Evolutionary conservation across 1,140 invertebrate genomes (phyloP).

Genomic region (Zaprionus ghesquierei): DNA sequence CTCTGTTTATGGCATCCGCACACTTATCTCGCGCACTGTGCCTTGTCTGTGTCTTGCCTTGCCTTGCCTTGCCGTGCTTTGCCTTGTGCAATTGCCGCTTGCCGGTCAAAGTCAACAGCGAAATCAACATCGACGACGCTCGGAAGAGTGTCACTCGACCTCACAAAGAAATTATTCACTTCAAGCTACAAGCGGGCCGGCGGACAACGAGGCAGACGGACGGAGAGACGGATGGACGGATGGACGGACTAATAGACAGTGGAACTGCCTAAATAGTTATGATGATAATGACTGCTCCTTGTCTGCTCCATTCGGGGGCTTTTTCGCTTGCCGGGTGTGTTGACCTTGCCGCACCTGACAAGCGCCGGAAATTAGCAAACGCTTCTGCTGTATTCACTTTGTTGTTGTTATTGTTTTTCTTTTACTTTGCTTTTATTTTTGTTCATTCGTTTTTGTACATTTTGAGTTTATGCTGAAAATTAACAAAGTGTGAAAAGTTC

Average conservation of each 20-base stretch:
- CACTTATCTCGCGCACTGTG: slow-evolving; percentile 22
- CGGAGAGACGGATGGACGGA: not conserved
- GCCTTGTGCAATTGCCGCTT: slow-evolving; percentile 56
- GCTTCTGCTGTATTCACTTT: slow-evolving; percentile 47
- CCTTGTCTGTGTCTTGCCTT: slow-evolving; percentile 27
- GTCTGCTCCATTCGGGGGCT: slow-evolving; percentile 13
- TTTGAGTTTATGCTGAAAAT: slow-evolving; percentile 52
- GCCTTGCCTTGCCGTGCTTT: slow-evolving; percentile 29
- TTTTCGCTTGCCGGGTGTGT: slow-evolving; percentile 61
- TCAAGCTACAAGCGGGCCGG: no score
- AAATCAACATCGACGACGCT: slow-evolving; percentile 47
- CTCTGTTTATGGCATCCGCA: slow-evolving; percentile 63
- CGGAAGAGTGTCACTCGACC: slow-evolving; percentile 75
- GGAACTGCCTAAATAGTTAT: slow-evolving; percentile 21
- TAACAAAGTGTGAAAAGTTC: slow-evolving; percentile 76
- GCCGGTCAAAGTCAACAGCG: slow-evolving; percentile 72
- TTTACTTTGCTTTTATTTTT: slow-evolving; percentile 28
- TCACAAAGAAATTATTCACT: slow-evolving; percentile 75
- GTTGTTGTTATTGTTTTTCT: not conserved
- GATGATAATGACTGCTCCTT: slow-evolving; percentile 20
- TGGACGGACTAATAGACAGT: not conserved
- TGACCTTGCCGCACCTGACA: slow-evolving; percentile 66
- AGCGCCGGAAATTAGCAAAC: slow-evolving; percentile 71
- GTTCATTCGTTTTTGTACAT: slow-evolving; percentile 7
- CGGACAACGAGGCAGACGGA: not conserved